These are phyloP conservation scores for Papilio aristodemus DNA, from an alignment of 1,140 invertebrate genomes.

Conservation along the genomic window DNA sequence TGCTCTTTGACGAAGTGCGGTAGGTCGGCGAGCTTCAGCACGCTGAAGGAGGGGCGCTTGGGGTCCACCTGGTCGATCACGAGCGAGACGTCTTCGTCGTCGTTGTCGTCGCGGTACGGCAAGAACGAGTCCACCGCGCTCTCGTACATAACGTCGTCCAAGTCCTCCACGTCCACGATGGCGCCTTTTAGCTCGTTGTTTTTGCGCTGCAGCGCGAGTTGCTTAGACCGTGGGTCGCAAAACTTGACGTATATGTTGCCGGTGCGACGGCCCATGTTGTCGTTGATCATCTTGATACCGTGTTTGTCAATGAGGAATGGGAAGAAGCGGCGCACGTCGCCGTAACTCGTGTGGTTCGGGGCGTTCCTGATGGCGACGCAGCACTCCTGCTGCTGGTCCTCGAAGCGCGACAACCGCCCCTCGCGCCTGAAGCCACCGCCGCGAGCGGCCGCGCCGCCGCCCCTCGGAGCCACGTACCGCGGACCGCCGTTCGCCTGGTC, in stretches of 20 bases:
- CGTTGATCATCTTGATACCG: conserved; percentile 92
- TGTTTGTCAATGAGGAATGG: conserved; percentile 88
- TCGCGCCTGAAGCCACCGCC: conserved; percentile 54
- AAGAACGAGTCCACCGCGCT: conserved; percentile 83
- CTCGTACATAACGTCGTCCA: conserved; percentile 84
- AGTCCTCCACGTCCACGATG: conserved; percentile 81
- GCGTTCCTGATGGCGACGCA: conserved; percentile 88
- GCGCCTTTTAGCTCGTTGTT: conserved; percentile 83
- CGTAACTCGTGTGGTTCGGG: conserved; percentile 85
- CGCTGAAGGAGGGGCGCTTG: conserved; percentile 53
- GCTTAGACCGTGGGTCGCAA: conserved; percentile 83
- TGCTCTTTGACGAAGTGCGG: conserved; percentile 88
- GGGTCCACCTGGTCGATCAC: conserved; percentile 48
- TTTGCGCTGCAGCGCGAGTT: conserved; percentile 84
- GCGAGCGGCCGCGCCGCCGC: conserved; percentile 42
- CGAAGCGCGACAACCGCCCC: conserved; percentile 54
- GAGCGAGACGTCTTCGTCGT: conserved; percentile 47
- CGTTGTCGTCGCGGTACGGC: conserved; percentile 75
- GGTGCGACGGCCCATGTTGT: conserved; percentile 87
- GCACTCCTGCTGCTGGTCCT: conserved; percentile 53
- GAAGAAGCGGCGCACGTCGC: conserved; percentile 91
- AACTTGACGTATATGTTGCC: conserved; percentile 92
- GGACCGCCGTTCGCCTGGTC: conserved; percentile 50
- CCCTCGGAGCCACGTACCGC: conserved; percentile 43
- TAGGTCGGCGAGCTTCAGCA: conserved; percentile 85